Evolutionary conservation across 2,888 invertebrate species (phyloP).

Genomic region (Lymantria monacha): DNA sequence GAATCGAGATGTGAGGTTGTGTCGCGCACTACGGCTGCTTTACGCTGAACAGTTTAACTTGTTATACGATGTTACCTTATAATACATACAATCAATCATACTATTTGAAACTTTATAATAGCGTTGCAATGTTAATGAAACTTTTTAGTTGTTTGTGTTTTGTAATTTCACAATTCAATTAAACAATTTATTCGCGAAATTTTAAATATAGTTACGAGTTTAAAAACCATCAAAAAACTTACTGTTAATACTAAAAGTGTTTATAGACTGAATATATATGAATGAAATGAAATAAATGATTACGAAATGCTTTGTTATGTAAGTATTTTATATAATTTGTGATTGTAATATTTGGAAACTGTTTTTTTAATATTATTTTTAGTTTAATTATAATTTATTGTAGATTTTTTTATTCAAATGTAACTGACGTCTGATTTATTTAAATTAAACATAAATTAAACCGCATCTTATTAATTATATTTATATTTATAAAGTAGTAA

Average conservation of each 20-base stretch:
- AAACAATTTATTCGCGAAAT: too few relatives aligned
- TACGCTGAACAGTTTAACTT: constrained; percentile 18
- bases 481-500: too few relatives aligned
- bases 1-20: constrained; percentile 25
- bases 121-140: background rate
- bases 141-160: background rate
- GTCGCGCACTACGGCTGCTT: constrained; percentile 17
- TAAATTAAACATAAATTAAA: too few relatives aligned
- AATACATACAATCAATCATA: background rate
- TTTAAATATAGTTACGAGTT: background rate
- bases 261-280: constrained; percentile 21
- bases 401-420: too few relatives aligned
- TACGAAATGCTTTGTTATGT: constrained; percentile 74
- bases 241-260: background rate
- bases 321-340: constrained; percentile 40
- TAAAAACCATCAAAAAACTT: background rate
- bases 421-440: too few relatives aligned
- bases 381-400: too few relatives aligned
- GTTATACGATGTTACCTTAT: background rate
- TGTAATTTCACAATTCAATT: too few relatives aligned
- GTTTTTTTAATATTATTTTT: too few relatives aligned
- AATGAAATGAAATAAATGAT: constrained; percentile 39
- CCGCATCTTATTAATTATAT: too few relatives aligned
- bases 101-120: background rate
- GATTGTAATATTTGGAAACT: too few relatives aligned